phyloP scores from a whole-genome alignment of 2,113 vertebrate species.

The Manacus vitellinus region DNA sequence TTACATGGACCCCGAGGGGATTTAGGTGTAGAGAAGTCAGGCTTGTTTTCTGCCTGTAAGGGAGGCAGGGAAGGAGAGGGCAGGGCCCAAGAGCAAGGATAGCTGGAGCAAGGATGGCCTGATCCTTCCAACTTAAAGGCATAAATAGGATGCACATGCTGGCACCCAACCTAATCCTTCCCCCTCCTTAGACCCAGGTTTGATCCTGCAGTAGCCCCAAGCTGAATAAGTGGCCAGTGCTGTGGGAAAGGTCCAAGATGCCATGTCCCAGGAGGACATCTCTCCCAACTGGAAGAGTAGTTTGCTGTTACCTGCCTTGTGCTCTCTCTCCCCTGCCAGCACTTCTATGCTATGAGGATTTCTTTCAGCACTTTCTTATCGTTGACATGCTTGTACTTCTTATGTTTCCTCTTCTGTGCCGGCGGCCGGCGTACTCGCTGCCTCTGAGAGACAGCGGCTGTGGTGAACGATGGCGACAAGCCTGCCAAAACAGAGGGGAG shows the following conservation, averaged over 20 bases:
- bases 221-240: fast-evolving
- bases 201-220: not conserved
- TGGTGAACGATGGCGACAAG: slow-evolving; percentile 47
- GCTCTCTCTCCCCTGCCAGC: slow-evolving; percentile 54
- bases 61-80: not conserved
- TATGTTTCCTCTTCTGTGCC: slow-evolving; percentile 79
- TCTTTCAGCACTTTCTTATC: slow-evolving; percentile 80
- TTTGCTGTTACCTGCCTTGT: slow-evolving; percentile 71
- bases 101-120: not conserved
- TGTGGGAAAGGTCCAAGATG: not conserved
- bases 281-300: not conserved
- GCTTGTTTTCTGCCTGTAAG: not conserved
- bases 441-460: slow-evolving; percentile 46
- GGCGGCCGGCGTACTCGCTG: slow-evolving; percentile 70
- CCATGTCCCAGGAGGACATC: not conserved
- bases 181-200: not conserved
- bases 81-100: not conserved
- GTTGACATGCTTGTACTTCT: slow-evolving; percentile 82
- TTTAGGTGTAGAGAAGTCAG: not conserved
- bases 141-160: not conserved
- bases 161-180: not conserved
- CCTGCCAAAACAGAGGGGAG: slow-evolving; percentile 63
- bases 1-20: not conserved
- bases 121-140: not conserved
- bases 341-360: slow-evolving; percentile 76